Evolutionary conservation across 2,797 vertebrate species (phyloP), one percentile per base, ranked within the genome.

Genomic region (Trematomus bernacchii): DNA sequence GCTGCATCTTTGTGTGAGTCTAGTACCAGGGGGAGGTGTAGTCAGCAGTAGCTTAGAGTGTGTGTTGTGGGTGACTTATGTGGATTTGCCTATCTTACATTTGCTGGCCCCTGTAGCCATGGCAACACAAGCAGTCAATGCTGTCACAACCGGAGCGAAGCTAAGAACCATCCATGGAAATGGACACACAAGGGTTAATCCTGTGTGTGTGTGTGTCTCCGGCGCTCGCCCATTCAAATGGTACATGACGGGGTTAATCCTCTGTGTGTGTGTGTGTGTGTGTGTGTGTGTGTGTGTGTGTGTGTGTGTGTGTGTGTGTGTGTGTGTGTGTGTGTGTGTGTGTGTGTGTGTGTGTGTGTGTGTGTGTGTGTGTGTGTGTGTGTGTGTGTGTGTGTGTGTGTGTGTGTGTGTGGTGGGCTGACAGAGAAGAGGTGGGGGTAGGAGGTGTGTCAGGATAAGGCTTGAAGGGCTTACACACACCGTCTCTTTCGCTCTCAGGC

Each of bases 121-220:
- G 90, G 92, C 85, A 94, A 95, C 93, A 72, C 72, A 62, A 91
- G 85, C 88, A 91, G 91, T 93, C 88, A 90, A 71, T 73, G 86
- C 84, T 92, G 92, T 91, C 90, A 93, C 87, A 88, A 91, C 80
- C 79, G 61, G 80, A 90, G 89, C 83, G 73, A 65, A 83, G 85
- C 85, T 82, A 89, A 92, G 91, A 92, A 91, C 90, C 89, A 89
- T 80, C 88, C 86, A 73, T 91, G 85, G 78, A 91, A 89, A 91
- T 91, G 89, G 91, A 92, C 92, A 88, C 89, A 90, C 83, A 91
- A 89, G 91, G 87, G 94, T 92, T 94, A 94, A 94, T 92, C 93
- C 87, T 66, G 62, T 83, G 82, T 83, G 71, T 83, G 71, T 77
- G 71, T 54, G 79, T 70, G 70, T 80, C 60, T 80, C 80, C 82